These are phyloP conservation scores for Drosophila nigrodunni DNA, from an alignment of 1,140 invertebrate species.

Conservation along the genomic window DNA sequence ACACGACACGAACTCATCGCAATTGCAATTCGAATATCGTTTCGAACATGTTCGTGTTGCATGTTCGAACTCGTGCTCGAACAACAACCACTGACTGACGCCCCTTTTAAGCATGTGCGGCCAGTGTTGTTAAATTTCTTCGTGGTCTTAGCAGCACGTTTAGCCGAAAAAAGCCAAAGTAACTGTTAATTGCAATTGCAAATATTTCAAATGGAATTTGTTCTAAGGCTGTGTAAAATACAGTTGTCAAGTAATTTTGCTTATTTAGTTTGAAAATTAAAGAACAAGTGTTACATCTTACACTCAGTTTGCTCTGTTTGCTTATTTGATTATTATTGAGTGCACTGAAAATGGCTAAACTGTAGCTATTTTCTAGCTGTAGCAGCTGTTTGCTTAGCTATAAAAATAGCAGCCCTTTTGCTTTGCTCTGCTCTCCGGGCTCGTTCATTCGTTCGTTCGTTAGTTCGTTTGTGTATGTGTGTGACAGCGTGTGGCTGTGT, in stretches of 20 bases:
- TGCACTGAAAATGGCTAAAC: not conserved
- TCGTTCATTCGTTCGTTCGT: constrained; percentile 21
- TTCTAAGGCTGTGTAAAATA: too few relatives aligned
- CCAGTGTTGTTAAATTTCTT: constrained; percentile 14
- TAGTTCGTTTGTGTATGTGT: constrained; percentile 21
- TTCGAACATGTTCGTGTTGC: constrained; percentile 42
- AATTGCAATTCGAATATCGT: constrained; percentile 26
- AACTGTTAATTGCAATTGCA: not conserved
- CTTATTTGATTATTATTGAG: not conserved
- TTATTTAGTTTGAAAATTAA: too few relatives aligned
- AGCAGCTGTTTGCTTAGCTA: constrained; percentile 17
- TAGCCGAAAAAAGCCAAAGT: constrained; percentile 30
- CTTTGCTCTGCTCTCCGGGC: constrained; percentile 30
- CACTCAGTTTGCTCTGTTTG: not conserved
- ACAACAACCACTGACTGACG: constrained; percentile 53
- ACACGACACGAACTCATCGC: constrained; percentile 30
- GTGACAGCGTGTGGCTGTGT: constrained; percentile 20
- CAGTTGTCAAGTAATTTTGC: too few relatives aligned
- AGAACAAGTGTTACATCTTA: too few relatives aligned
- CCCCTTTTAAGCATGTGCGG: constrained; percentile 38
- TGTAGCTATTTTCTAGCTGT: constrained; percentile 32
- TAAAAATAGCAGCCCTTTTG: constrained; percentile 41
- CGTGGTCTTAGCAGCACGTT: constrained; percentile 9
- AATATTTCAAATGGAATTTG: not conserved
- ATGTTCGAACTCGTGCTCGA: constrained; percentile 40